Percentiles rank a stretch among this genome's conserved stretches.
Evolutionary conservation across 2,888 invertebrate genomes (phyloP).

Genomic region (Malachius bipustulatus): DNA sequence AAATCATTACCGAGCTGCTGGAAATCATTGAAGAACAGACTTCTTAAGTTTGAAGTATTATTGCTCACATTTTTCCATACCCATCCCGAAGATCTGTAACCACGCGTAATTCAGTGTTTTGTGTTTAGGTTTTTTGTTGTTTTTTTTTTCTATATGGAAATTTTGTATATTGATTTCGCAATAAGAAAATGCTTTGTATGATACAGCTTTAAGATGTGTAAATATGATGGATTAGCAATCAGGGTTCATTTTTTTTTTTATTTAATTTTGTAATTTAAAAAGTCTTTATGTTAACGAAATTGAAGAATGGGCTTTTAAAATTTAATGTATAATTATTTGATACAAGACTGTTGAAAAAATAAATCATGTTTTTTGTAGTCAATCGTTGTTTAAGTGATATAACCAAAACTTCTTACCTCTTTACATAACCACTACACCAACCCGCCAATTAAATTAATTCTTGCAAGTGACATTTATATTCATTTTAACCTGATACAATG

Average conservation of each 20-base stretch:
- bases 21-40: slow-evolving; percentile 33
- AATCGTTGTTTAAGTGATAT: too few species aligned
- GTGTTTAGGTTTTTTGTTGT: too few species aligned
- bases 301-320: slow-evolving; percentile 2
- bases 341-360: slow-evolving; percentile 1
- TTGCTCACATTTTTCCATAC: not conserved
- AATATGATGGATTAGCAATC: not conserved
- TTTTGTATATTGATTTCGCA: not conserved
- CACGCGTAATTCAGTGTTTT: too few species aligned
- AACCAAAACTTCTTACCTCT: too few species aligned
- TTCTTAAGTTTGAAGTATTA: slow-evolving; percentile 15
- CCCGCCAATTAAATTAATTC: too few species aligned
- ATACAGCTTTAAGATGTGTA: not conserved
- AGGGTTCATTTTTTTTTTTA: not conserved
- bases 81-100: too few species aligned
- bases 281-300: too few species aligned
- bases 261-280: slow-evolving; percentile 1
- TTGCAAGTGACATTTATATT: too few species aligned
- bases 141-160: not conserved
- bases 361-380: not conserved
- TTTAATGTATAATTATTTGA: slow-evolving; percentile 2
- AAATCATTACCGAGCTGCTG: slow-evolving; percentile 34
- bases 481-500: too few species aligned
- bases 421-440: too few species aligned
- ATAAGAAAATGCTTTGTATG: not conserved